A percentile compares a stretch with the other conserved stretches of the same genome.
These are phyloP conservation scores for Sprattus sprattus DNA, from an alignment of 2,113 vertebrate genomes.

Conservation along the genomic window DNA sequence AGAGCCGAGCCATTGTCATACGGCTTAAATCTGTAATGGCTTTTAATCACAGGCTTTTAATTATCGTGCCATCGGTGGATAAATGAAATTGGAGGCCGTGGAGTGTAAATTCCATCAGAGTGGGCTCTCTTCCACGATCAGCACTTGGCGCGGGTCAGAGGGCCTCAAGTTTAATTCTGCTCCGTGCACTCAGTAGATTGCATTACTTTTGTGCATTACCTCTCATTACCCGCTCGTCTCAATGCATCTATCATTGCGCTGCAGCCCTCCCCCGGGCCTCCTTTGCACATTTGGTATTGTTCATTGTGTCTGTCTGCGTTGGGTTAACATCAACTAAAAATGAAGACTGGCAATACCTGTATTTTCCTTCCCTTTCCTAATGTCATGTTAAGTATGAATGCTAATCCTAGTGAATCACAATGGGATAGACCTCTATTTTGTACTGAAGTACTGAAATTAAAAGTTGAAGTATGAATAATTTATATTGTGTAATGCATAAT, in stretches of 20 bases:
- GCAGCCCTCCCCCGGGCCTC: background rate
- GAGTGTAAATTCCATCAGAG: constrained; percentile 19
- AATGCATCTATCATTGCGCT: background rate
- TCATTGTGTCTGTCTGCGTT: background rate
- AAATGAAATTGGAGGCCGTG: constrained; percentile 1
- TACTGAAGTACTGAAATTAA: background rate
- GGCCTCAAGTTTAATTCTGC: background rate
- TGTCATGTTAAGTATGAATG: background rate
- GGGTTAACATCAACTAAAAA: background rate
- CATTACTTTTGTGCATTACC: constrained; percentile 5
- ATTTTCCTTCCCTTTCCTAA: background rate
- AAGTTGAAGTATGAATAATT: no score
- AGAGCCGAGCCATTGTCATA: background rate
- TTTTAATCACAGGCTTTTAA: constrained; percentile 21
- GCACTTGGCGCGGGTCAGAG: background rate
- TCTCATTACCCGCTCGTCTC: constrained; percentile 13
- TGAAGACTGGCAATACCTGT: background rate
- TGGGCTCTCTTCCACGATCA: constrained; percentile 10
- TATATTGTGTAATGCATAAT: background rate
- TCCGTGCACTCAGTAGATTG: background rate
- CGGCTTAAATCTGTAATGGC: constrained; percentile 18
- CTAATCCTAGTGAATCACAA: background rate
- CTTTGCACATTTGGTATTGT: background rate
- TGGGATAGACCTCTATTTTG: background rate
- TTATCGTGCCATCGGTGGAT: constrained; percentile 11